Base-by-base conservation (phyloP, 2,113 vertebrate genomes). In the Ammodytes marinus region DNA sequence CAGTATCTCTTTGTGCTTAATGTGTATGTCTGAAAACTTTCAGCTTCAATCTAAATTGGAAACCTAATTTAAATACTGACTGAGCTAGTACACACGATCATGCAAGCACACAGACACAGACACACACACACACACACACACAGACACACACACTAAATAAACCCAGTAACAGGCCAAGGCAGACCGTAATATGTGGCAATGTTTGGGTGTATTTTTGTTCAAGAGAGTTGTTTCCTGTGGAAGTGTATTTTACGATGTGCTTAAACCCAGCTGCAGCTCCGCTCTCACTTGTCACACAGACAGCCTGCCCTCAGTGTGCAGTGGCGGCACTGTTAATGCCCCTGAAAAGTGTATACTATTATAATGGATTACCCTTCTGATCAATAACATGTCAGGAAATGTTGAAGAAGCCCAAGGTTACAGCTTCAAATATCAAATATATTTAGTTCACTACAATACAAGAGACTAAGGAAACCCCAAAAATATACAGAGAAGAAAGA, bases 181-280 rank as follows among this genome's bases (percentile, higher is more conserved):
- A 57, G 84, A 75, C 69, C 77, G 73, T 58, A 77, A 80, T 80
- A 74, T 79, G 81, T 60, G 77, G 72, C 71, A 79, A 74, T 83
- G 85, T 89, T 90, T 79, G 89, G 82, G 83, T 86, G 83, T 87
- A 90, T 92, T 88, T 89, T 67, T 77, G 80, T 82, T 83, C 9
- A 59, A 83, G 84, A 82, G 72, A 67, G 55, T 82, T 81, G 79
- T 75, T 90, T 92, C 88, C 82, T 89, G 86, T 86, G 74, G 74
- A 86, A 82, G 55, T 79, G 82, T 81, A 65, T 88, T 93, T 93
- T 86, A 86, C 63, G 76, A 81, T 59, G 73, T 84, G 76, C 82
- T 88, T 79, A 84, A 91, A 86, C 12, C 50, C 89, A 92, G 86
- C 86, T 88, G 88, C 69, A 75, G 85, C 82, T 69, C 76, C 2